phyloP scores from a whole-genome alignment of 92 coral and sea anemone genomes.

The Porites lobata region DNA sequence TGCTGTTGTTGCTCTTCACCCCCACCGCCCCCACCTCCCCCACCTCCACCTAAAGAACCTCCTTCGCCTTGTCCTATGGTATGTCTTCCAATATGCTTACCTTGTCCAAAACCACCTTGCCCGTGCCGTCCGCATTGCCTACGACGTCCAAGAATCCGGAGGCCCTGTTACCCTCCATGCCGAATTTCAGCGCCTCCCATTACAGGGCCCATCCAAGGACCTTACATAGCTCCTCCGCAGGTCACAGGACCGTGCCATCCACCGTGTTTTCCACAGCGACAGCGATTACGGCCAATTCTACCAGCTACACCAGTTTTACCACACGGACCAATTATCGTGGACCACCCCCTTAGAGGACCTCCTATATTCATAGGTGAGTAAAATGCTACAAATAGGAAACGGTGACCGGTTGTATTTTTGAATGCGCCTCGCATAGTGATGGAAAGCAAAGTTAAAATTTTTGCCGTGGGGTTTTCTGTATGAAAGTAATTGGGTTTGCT shows the following conservation, averaged over 20 bases:
- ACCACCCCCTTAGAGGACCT: constrained; percentile 49
- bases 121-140: constrained; percentile 53
- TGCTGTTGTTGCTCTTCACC: constrained; percentile 56
- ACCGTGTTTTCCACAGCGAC: constrained; percentile 27
- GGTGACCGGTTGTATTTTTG: no score
- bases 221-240: constrained; percentile 49
- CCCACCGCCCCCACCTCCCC: constrained; percentile 53
- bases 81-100: constrained; percentile 47
- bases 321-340: constrained; percentile 37
- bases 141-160: constrained; percentile 12
- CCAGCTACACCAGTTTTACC: constrained; percentile 18
- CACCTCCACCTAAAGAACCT: constrained; percentile 62
- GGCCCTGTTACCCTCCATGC: constrained; percentile 53
- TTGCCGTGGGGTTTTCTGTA: no score
- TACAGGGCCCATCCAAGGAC: constrained; percentile 33
- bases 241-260: constrained; percentile 57
- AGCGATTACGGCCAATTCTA: constrained; percentile 5
- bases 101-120: constrained; percentile 47
- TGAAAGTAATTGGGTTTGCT: no score
- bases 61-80: constrained; percentile 70
- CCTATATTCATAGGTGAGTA: constrained; percentile 47
- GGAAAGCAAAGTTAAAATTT: no score
- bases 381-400: background rate
- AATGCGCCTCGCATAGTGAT: no score
- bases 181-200: constrained; percentile 63